phyloP scores from a whole-genome alignment of 2,888 invertebrate genomes.

The Noctua janthina region DNA sequence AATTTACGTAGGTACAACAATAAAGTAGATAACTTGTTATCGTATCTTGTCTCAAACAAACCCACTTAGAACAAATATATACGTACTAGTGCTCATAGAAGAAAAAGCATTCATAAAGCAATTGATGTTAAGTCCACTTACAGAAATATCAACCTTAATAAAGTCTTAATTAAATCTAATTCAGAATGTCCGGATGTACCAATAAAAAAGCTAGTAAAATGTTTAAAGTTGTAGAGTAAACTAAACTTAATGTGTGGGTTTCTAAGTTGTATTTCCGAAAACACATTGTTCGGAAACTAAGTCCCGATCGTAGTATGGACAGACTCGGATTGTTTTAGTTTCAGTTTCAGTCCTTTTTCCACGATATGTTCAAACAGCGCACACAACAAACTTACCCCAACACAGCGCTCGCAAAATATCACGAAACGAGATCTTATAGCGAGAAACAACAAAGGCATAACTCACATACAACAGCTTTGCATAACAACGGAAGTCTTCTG shows the following conservation, averaged over 20 bases:
- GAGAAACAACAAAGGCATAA: conserved; percentile 44
- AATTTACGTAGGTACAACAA: conserved; percentile 3
- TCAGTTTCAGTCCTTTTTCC: conserved; percentile 24
- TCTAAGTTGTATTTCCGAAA: background rate
- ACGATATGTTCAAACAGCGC: conserved; percentile 38
- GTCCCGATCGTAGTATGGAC: background rate
- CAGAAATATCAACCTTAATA: background rate
- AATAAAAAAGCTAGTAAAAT: background rate
- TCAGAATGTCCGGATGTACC: background rate
- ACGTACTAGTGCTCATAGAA: background rate
- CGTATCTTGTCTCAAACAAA: conserved; percentile 18
- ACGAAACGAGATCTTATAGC: conserved; percentile 42
- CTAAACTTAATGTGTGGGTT: background rate
- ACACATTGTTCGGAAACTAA: background rate
- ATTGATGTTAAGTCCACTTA: background rate
- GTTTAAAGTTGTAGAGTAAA: background rate
- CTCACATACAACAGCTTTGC: conserved; percentile 51
- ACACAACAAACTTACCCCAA: conserved; percentile 40
- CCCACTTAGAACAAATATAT: conserved; percentile 7
- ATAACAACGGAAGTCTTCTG: conserved; percentile 27
- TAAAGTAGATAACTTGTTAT: conserved; percentile 7
- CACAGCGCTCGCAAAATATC: conserved; percentile 56
- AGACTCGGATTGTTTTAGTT: conserved; percentile 46
- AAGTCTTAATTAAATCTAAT: background rate
- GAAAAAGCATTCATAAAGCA: conserved; percentile 17